Evolutionary conservation across 1,140 invertebrate genomes (phyloP), one percentile per base, ranked within the genome.

Genomic region (Bradynema listronoti): DNA sequence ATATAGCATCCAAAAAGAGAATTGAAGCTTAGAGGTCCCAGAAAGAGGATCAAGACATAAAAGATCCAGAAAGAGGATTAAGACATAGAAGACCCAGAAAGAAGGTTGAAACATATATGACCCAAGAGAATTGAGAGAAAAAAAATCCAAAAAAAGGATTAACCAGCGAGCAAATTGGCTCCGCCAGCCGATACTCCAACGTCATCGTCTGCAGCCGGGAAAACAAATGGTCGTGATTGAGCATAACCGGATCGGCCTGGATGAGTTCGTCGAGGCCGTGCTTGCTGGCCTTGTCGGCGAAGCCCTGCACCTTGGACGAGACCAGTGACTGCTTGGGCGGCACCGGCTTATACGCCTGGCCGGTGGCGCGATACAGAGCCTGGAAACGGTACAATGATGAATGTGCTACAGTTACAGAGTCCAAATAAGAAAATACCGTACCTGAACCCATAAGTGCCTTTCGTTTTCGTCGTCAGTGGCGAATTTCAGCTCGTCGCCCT

Each of bases 391-490:
- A 29, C 16, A 24, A 16, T 39, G 36, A 39, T 39, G 36, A 19
- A 39, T 39, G 36, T 11, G 19, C 36, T 19, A 11, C 11, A 11
- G 11, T 39, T 43, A 4, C 42, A 43, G 22, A 4, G 4, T 50
- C n/a, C 5, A n/a, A 34, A 4, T 1, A 4, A 30, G 16, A 25
- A 24, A 50, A 19, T 7, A 7, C 29, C 24, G 43, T 65, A 61
- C 58, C 41, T 83, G 82, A 5, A 99, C 93, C 95, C 95, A 99
- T 50, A 96, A 81, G 75, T 95, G 91, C 69, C 91, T 89, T 75
- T 98, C 94, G 76, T 91, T 93, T 80, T 98, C 93, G 81, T 99
- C 94, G 69, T 95, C 90, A 69, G 91, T 91, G 0, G 93, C 94
- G 83, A 89, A 94, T 16, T 92, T 85, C 43, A 98, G 88, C 64